phyloP scores from a whole-genome alignment of 2,888 invertebrate genomes.

The Thymelicus acteon region DNA sequence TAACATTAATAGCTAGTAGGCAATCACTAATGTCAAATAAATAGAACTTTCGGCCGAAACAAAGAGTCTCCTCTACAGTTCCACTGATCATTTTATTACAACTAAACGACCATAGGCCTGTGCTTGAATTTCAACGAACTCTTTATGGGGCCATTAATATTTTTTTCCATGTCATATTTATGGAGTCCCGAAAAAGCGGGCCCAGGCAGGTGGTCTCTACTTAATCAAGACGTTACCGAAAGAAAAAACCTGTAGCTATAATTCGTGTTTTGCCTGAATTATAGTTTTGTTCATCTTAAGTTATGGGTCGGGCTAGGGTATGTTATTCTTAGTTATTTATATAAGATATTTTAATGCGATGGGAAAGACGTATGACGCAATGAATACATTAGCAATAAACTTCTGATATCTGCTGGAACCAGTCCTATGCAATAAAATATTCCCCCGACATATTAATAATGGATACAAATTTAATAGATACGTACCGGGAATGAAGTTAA shows the following conservation, averaged over 20 bases:
- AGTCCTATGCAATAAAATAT: conserved; percentile 69
- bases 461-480: conserved; percentile 62
- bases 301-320: conserved; percentile 66
- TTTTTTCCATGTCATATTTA: conserved; percentile 77
- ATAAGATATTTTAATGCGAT: conserved; percentile 74
- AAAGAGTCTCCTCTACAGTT: conserved; percentile 56
- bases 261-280: conserved; percentile 78
- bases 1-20: conserved; percentile 21
- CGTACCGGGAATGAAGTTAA: conserved; percentile 30
- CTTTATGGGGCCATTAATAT: conserved; percentile 76
- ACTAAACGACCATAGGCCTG: conserved; percentile 64
- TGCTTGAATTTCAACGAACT: conserved; percentile 74
- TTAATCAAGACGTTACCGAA: conserved; percentile 85
- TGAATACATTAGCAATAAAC: conserved; percentile 82
- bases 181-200: conserved; percentile 67
- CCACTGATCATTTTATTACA: conserved; percentile 56
- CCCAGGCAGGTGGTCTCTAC: conserved; percentile 81
- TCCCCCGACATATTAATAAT: conserved; percentile 71
- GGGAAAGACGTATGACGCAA: conserved; percentile 77
- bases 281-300: conserved; percentile 71
- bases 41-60: conserved; percentile 54
- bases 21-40: conserved; percentile 29
- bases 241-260: conserved; percentile 71
- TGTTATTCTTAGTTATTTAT: conserved; percentile 76
- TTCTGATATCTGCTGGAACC: conserved; percentile 59